Evolutionary conservation across 2,888 invertebrate species (phyloP).

Genomic region (Meloe dianella): DNA sequence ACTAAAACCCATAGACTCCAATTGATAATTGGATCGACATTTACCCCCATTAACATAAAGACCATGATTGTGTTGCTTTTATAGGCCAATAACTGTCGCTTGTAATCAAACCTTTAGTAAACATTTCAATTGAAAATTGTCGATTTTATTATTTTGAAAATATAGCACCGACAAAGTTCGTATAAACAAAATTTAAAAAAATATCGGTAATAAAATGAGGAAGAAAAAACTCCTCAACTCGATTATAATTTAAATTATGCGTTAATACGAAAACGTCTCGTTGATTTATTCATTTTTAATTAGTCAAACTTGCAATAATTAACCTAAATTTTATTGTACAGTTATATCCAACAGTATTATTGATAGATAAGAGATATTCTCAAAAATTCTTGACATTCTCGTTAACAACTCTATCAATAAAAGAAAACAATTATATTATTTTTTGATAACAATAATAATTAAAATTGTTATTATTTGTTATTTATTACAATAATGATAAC

Average conservation of each 20-base stretch:
- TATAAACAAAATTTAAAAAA: not conserved
- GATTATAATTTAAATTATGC: not conserved
- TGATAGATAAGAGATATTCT: not conserved
- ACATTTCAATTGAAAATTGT: slow-evolving; percentile 6
- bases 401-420: not conserved
- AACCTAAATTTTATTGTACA: not conserved
- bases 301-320: not conserved
- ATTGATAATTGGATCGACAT: slow-evolving; percentile 5
- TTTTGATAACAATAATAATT: not conserved
- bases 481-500: slow-evolving; percentile 10
- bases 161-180: not conserved
- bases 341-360: not conserved
- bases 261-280: not conserved
- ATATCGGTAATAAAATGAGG: not conserved
- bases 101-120: slow-evolving; percentile 3
- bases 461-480: slow-evolving; percentile 7
- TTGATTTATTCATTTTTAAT: not conserved
- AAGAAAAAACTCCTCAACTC: not conserved
- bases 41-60: slow-evolving; percentile 10
- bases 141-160: slow-evolving; percentile 1
- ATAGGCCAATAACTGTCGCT: slow-evolving; percentile 7
- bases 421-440: slow-evolving; percentile 4
- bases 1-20: not conserved
- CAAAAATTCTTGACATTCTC: not conserved
- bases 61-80: not conserved